Percentiles rank a stretch among this genome's conserved stretches.
Conservation (phyloP, 2,888 invertebrate species). For the Salticus scenicus region DNA sequence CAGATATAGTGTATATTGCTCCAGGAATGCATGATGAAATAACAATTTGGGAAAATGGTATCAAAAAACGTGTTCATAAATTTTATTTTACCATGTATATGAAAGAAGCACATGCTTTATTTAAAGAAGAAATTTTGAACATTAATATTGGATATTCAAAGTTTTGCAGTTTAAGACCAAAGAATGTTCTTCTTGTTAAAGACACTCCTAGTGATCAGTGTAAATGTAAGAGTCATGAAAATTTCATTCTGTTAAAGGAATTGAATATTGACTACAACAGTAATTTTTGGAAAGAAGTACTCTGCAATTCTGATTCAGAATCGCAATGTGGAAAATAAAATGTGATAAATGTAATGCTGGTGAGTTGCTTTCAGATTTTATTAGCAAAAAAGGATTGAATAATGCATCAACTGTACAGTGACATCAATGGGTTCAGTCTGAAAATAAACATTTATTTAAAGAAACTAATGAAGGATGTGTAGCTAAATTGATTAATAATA, state of each 20-base stretch:
- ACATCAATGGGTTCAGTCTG: background rate
- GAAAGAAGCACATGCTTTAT: background rate
- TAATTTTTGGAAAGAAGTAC: background rate
- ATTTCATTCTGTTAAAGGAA: background rate
- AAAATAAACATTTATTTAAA: background rate
- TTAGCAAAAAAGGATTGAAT: background rate
- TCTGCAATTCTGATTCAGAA: background rate
- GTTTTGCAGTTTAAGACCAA: background rate
- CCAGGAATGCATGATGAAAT: background rate
- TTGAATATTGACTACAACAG: background rate
- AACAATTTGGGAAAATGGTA: background rate
- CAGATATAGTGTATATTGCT: background rate
- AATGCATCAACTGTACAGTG: background rate
- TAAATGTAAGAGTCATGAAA: background rate
- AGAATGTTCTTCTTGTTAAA: background rate
- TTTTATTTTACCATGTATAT: background rate
- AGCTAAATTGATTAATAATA: background rate
- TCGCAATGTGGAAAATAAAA: background rate
- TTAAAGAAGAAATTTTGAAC: background rate
- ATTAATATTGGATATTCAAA: background rate
- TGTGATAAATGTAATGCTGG: background rate
- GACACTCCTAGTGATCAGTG: slow-evolving; percentile 4
- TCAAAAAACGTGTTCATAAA: background rate
- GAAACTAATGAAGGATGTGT: background rate
- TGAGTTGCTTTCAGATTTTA: background rate